A percentile compares a stretch with the other conserved stretches of the same genome.
phyloP scores from a whole-genome alignment of 2,113 vertebrate genomes.

The Petaurus breviceps region DNA sequence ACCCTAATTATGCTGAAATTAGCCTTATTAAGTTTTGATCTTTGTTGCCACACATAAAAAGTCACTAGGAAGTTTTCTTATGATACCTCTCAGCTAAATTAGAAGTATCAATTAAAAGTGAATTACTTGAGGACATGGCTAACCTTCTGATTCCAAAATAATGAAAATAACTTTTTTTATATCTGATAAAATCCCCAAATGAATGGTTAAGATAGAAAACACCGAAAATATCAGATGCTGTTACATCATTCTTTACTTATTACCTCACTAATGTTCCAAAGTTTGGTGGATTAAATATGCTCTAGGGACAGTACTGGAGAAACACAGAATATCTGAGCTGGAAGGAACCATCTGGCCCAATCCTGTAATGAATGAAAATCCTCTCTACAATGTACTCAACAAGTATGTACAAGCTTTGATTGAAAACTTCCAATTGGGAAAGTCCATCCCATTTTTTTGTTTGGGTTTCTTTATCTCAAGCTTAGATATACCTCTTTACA shows the following conservation, averaged over 20 bases:
- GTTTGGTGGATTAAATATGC: neutral
- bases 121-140: neutral
- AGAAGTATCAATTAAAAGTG: neutral
- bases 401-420: neutral
- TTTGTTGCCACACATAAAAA: neutral
- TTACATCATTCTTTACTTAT: neutral
- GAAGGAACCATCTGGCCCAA: neutral
- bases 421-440: neutral
- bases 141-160: neutral
- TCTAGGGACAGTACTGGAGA: neutral
- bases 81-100: neutral
- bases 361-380: neutral
- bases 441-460: neutral
- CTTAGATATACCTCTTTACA: neutral
- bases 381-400: neutral
- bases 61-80: neutral
- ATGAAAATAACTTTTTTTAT: neutral
- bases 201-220: neutral
- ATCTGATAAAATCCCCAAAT: neutral
- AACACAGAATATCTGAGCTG: neutral
- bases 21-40: neutral
- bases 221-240: neutral
- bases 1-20: neutral
- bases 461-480: neutral
- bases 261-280: neutral